Evolutionary conservation across 2,113 vertebrate genomes (phyloP).

Genomic region (Cephalopholis sonnerati): DNA sequence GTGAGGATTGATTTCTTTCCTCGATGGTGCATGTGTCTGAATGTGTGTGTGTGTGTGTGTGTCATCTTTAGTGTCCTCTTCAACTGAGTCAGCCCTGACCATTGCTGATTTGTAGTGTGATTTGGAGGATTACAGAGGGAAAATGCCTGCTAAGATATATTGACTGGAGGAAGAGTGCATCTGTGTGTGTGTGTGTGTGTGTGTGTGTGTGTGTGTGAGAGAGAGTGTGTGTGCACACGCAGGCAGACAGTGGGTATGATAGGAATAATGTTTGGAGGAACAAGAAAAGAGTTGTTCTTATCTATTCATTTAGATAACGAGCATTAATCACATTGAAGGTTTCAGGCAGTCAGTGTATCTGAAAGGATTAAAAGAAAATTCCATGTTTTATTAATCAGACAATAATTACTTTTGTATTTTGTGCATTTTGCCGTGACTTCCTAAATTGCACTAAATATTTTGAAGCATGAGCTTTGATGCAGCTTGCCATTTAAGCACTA

Average conservation of each 20-base stretch:
- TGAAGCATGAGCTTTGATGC: background rate
- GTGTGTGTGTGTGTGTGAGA: background rate
- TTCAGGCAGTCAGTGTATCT: conserved; percentile 16
- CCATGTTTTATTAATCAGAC: background rate
- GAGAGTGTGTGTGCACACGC: background rate
- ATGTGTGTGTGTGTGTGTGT: background rate
- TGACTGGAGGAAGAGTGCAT: conserved; percentile 27
- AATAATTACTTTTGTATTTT: background rate
- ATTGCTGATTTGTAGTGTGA: conserved; percentile 55
- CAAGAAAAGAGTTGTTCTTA: conserved; percentile 6
- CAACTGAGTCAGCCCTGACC: conserved; percentile 42
- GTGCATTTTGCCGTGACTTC: background rate
- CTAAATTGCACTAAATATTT: background rate
- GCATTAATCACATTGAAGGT: conserved; percentile 10
- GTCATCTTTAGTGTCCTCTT: conserved; percentile 40
- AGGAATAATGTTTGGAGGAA: conserved; percentile 4
- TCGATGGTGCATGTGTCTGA: background rate
- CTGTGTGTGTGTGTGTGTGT: background rate
- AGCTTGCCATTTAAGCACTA: background rate
- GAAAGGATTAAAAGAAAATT: conserved; percentile 8
- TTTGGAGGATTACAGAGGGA: conserved; percentile 56
- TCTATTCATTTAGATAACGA: conserved; percentile 31
- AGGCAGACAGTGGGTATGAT: background rate
- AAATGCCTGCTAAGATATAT: conserved; percentile 56
- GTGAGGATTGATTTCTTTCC: conserved; percentile 17